phyloP scores from a whole-genome alignment of 2,797 vertebrate species.

The Sebastes nivosus region DNA sequence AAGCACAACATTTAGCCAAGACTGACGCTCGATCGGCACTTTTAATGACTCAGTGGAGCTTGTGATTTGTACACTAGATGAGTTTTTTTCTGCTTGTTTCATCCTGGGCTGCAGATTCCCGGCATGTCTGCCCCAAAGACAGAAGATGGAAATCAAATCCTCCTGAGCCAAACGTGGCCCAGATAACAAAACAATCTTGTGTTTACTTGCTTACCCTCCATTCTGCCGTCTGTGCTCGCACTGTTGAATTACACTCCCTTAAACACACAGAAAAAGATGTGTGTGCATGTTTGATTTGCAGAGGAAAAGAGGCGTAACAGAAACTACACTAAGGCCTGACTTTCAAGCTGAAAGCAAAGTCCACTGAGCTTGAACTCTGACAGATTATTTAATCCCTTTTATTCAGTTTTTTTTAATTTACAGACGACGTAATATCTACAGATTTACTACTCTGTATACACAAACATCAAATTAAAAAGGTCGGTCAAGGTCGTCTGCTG shows the following conservation, averaged over 20 bases:
- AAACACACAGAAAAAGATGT: neutral
- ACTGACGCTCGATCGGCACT: slow-evolving; percentile 25
- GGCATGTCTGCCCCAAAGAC: slow-evolving; percentile 45
- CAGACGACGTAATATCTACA: slow-evolving; percentile 14
- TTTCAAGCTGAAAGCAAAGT: neutral
- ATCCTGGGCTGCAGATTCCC: slow-evolving; percentile 24
- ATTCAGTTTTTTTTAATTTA: neutral
- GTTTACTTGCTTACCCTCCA: slow-evolving; percentile 28
- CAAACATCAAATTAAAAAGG: slow-evolving; percentile 13
- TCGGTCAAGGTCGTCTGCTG: slow-evolving; percentile 38
- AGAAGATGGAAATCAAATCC: slow-evolving; percentile 44
- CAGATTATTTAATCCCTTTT: slow-evolving; percentile 18
- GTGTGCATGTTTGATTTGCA: neutral
- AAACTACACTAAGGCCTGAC: neutral
- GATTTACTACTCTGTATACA: neutral
- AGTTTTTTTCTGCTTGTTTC: slow-evolving; percentile 13
- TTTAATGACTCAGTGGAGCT: slow-evolving; percentile 22
- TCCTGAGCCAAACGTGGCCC: slow-evolving; percentile 56
- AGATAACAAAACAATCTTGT: slow-evolving; percentile 53
- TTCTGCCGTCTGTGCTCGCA: slow-evolving; percentile 10
- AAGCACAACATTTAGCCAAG: slow-evolving; percentile 22
- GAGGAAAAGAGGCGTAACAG: neutral
- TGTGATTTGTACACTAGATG: slow-evolving; percentile 32
- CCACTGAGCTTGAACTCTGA: neutral
- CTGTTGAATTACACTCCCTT: slow-evolving; percentile 8